Evolutionary conservation across 53 echinoderm and acorn worm species (phyloP).

Genomic region (Temnopleurus reevesii): DNA sequence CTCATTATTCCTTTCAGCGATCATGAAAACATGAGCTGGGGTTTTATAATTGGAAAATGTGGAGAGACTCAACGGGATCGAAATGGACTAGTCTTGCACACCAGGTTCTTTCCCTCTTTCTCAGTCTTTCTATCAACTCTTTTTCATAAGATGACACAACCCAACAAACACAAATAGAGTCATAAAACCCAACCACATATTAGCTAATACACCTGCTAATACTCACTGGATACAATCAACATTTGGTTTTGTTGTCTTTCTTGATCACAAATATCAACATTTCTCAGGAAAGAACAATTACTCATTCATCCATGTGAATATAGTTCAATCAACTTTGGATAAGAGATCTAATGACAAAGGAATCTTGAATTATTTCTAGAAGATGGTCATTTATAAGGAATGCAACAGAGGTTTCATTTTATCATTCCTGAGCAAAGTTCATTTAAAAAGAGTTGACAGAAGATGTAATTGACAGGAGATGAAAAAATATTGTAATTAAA

Average conservation of each 20-base stretch:
- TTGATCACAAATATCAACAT: background rate
- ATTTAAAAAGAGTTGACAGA: background rate
- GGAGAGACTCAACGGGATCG: no score
- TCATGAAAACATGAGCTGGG: no score
- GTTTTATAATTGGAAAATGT: no score
- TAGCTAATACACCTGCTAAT: background rate
- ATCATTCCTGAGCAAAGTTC: background rate
- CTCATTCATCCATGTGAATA: constrained; percentile 1
- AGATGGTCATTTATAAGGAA: background rate
- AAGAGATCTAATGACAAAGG: background rate
- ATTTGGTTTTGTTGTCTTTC: background rate
- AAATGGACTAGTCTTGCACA: no score
- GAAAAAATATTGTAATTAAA: background rate
- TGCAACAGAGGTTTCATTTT: background rate
- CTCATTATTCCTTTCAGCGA: no score
- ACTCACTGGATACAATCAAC: background rate
- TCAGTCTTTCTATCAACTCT: constrained; percentile 33
- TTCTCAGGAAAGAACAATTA: constrained; percentile 25
- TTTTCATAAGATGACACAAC: constrained; percentile 31
- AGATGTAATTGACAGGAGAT: background rate
- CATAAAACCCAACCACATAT: background rate
- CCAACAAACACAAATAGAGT: background rate
- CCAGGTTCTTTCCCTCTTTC: no score
- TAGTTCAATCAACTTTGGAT: background rate
- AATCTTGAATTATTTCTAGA: background rate